Evolutionary conservation across 2,113 vertebrate genomes (phyloP).

Genomic region (Centrocercus urophasianus): DNA sequence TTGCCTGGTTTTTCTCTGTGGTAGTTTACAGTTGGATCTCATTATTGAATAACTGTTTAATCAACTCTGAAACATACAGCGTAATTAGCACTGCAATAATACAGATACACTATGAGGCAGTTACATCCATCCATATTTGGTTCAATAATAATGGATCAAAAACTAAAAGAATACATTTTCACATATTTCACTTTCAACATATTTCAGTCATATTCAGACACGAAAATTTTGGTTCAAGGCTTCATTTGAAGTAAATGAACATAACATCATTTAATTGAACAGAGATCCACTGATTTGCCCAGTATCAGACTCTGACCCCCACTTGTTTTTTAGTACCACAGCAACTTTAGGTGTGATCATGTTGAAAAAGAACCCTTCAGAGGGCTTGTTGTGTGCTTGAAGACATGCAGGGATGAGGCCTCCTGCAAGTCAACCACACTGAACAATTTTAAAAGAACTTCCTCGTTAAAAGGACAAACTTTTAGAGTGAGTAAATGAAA

Average conservation of each 20-base stretch:
- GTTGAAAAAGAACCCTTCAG: slow-evolving; percentile 26
- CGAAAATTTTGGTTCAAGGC: neutral
- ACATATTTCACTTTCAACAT: neutral
- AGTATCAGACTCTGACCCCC: neutral
- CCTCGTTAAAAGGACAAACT: slow-evolving; percentile 59
- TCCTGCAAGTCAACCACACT: slow-evolving; percentile 16
- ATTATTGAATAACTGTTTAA: slow-evolving; percentile 53
- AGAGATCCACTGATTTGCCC: slow-evolving; percentile 5
- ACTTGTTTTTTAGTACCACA: neutral
- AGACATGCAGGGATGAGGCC: slow-evolving; percentile 52
- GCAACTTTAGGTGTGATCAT: neutral
- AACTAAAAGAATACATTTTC: neutral
- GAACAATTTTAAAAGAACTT: slow-evolving; percentile 45
- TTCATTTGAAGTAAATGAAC: neutral
- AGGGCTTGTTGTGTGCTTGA: slow-evolving; percentile 27
- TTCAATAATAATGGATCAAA: neutral
- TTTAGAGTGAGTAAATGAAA: slow-evolving; percentile 52
- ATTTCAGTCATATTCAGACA: neutral
- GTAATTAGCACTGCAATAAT: slow-evolving; percentile 19
- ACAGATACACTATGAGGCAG: neutral
- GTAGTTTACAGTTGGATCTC: slow-evolving; percentile 44
- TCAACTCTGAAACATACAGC: slow-evolving; percentile 35
- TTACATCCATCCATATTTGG: neutral
- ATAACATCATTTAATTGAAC: neutral
- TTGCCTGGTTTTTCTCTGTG: neutral